These are phyloP conservation scores for Tenodera sinensis DNA, from an alignment of 2,888 invertebrate species.

Conservation along the genomic window DNA sequence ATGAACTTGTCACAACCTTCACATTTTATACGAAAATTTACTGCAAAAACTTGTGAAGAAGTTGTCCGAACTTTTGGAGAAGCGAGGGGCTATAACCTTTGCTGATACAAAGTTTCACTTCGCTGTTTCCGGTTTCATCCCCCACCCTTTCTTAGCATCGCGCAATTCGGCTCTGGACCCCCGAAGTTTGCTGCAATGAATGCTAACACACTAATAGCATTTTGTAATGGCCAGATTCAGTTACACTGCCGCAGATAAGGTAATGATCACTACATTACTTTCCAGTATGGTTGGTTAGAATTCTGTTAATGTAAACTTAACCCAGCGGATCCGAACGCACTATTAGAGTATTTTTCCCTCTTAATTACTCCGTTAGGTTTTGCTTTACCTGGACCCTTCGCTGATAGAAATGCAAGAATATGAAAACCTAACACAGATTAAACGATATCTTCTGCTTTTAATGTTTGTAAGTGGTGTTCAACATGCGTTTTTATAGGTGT, in stretches of 20 bases:
- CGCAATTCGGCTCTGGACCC: background rate
- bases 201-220: slow-evolving; percentile 11
- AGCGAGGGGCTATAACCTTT: background rate
- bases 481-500: background rate
- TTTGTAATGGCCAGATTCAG: slow-evolving; percentile 1
- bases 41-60: background rate
- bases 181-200: background rate
- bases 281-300: background rate
- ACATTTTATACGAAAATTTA: background rate
- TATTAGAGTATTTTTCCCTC: background rate
- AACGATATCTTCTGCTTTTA: background rate
- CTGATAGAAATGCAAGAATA: background rate
- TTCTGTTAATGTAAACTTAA: background rate
- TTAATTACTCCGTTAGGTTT: background rate
- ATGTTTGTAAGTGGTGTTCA: background rate
- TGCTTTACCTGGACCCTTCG: background rate
- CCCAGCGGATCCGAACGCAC: background rate
- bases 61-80: background rate
- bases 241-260: background rate
- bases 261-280: slow-evolving; percentile 15
- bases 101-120: background rate
- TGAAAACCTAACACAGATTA: background rate
- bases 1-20: background rate
- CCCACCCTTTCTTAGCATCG: too few relatives aligned
- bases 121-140: background rate